Conservation (phyloP, 2,113 vertebrate genomes). For the Varanus salvator region DNA sequence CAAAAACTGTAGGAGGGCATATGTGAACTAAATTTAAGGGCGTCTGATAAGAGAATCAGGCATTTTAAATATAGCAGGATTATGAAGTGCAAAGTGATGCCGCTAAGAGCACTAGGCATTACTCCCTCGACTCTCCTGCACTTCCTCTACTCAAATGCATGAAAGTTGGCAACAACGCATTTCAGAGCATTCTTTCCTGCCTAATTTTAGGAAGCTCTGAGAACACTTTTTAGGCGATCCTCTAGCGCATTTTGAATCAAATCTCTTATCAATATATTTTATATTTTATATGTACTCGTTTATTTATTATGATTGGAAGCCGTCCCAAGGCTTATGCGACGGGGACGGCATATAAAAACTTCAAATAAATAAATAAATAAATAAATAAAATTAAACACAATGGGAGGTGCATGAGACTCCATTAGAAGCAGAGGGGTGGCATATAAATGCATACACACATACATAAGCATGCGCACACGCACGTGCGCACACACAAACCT, state of each 20-base stretch:
- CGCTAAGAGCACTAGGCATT: neutral
- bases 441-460: no score
- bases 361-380: no score
- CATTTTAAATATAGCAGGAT: neutral
- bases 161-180: conserved; percentile 7
- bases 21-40: neutral
- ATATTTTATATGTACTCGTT: no score
- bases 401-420: neutral
- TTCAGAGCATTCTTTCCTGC: conserved; percentile 26
- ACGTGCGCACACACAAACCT: no score
- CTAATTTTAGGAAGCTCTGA: conserved; percentile 43
- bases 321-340: no score
- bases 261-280: no score
- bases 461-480: no score
- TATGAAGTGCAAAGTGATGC: neutral
- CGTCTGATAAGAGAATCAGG: neutral
- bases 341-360: no score
- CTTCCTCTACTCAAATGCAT: neutral
- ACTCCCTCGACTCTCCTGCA: neutral
- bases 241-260: neutral
- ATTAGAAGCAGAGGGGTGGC: neutral
- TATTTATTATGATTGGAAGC: no score
- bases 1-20: neutral
- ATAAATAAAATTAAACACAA: neutral
- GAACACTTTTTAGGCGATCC: neutral